Base-by-base conservation (phyloP, 1,140 invertebrate species). In the Ceratina japonica region DNA sequence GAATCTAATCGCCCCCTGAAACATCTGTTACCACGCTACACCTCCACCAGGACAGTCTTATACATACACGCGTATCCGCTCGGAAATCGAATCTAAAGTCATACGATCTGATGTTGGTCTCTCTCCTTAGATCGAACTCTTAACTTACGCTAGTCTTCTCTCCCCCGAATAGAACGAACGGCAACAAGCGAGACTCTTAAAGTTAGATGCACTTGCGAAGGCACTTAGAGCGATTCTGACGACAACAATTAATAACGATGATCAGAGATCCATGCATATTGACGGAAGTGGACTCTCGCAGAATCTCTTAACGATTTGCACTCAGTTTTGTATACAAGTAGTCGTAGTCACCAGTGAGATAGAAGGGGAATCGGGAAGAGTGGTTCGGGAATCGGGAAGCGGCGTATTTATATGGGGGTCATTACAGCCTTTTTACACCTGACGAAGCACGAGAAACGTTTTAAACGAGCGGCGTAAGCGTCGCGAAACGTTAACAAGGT, bases 391-490 rank as follows among this genome's bases (percentile, higher is more conserved):
- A 31, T 31, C 27, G 27, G 37, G 37, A 44, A 44, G 37, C 37
- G 49, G 18, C 49, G 20, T 51, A 31, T 27, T 31, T 69, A n/a
- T 18, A 69, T 31, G 16, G 18, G 51, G 66, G 13, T 56, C 12
- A 12, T 52, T 52, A n/a, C 24, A 68, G 22, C 22, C 65, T 68
- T 51, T 52, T 51, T 52, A 52, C 20, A n/a, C 12, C 44, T 16
- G 31, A 27, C 22, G 22, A 24, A 68, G 65, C 49, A 68, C 65
- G 65, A 24, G 7, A 69, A 56, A 27, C 24, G 51, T 69, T 69
- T 69, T 56, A 37, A 37, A 37, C 37, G 10, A 44, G 27, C 49
- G 24, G 54, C 27, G 12, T 31, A 69, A 69, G 22, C 18, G 66
- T 56, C 20, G 27, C 66, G 37, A 69, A 31, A 16, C 49, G 52